Conservation (phyloP, 2,888 invertebrate species). For the Tipula confusa region DNA sequence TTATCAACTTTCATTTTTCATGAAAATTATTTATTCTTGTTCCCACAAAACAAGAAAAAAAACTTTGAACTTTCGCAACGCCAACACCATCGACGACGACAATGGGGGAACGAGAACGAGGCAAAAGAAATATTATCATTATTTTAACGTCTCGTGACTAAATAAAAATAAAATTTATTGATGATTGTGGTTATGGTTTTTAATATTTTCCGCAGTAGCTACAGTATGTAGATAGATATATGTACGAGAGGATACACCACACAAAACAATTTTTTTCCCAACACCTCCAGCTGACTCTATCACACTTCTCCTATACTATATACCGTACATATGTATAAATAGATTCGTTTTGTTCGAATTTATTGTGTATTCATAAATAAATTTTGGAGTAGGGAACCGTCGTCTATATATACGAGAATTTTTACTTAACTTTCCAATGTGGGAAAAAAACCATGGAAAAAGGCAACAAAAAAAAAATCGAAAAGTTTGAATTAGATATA, state of each 20-base stretch:
- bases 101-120: neutral
- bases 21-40: neutral
- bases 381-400: neutral
- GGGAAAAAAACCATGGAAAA: neutral
- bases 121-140: neutral
- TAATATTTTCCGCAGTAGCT: neutral
- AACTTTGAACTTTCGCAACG: neutral
- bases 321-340: neutral
- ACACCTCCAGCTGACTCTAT: neutral
- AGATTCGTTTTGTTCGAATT: neutral
- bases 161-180: slow-evolving; percentile 20
- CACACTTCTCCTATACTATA: neutral
- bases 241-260: neutral
- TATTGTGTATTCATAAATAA: neutral
- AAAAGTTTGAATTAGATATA: slow-evolving; percentile 21
- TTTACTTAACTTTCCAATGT: neutral
- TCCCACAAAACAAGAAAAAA: neutral
- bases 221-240: no score
- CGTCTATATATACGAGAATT: neutral
- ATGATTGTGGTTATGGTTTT: slow-evolving; percentile 20
- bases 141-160: slow-evolving; percentile 25
- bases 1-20: slow-evolving; percentile 20
- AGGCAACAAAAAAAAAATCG: neutral
- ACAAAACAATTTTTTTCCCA: neutral
- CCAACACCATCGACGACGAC: neutral